Conservation (phyloP, 2,797 vertebrate genomes). For the Eulemur rubriventer region DNA sequence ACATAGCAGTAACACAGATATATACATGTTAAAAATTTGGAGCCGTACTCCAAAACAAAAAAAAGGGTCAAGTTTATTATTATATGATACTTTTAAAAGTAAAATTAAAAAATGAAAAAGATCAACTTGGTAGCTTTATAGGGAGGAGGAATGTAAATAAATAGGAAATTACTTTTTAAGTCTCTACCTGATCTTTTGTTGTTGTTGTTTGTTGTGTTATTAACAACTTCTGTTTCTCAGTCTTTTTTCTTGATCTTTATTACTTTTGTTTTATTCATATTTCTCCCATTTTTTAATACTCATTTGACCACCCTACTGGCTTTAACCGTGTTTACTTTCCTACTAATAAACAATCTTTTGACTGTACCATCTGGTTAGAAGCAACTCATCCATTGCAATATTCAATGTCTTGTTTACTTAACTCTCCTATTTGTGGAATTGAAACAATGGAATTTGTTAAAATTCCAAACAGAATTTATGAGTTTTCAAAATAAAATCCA, state of each 20-base stretch:
- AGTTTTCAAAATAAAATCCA: slow-evolving; percentile 22
- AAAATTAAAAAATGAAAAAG: background rate
- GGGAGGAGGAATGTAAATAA: background rate
- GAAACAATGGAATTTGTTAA: slow-evolving; percentile 7
- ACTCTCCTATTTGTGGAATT: slow-evolving; percentile 7
- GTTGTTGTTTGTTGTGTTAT: background rate
- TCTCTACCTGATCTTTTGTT: background rate
- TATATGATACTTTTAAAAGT: background rate
- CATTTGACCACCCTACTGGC: background rate
- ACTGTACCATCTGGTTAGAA: background rate
- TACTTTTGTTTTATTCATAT: slow-evolving; percentile 17
- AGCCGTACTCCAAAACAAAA: background rate
- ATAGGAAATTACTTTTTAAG: background rate
- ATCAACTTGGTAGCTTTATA: background rate
- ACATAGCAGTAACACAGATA: background rate
- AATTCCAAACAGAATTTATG: slow-evolving; percentile 42
- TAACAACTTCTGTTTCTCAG: background rate
- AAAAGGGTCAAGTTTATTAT: background rate
- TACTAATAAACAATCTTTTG: background rate
- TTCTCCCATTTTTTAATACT: slow-evolving; percentile 4
- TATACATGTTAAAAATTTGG: background rate
- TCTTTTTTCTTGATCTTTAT: background rate
- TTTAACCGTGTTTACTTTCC: background rate
- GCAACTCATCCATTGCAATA: background rate
- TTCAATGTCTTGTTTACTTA: background rate